Conservation (phyloP, 2,888 invertebrate genomes). For the Zelleria hepariella region DNA sequence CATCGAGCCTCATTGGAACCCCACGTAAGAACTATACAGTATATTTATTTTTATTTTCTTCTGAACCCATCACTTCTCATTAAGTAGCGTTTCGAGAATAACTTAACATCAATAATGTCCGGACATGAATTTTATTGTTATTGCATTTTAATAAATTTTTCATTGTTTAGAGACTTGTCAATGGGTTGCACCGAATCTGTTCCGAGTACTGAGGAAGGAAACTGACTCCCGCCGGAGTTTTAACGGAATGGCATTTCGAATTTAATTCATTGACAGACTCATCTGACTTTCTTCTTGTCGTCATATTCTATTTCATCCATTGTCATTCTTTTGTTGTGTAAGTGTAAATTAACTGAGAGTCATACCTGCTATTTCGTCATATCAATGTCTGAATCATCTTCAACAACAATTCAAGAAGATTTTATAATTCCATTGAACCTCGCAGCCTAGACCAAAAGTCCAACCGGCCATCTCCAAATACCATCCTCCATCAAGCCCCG, state of each 20-base stretch:
- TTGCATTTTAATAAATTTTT: conserved; percentile 68
- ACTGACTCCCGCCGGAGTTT: background rate
- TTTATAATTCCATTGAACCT: no score
- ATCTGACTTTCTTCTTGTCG: no score
- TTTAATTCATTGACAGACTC: background rate
- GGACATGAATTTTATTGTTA: conserved; percentile 71
- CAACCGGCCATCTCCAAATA: background rate
- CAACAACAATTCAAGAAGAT: no score
- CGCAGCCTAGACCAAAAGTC: background rate
- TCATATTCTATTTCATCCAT: no score
- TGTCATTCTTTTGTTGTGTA: no score
- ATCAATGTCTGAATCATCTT: no score
- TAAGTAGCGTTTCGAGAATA: conserved; percentile 71
- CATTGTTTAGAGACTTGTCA: conserved; percentile 52
- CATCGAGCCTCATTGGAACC: conserved; percentile 32
- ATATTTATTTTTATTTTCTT: conserved; percentile 64
- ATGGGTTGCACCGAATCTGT: conserved; percentile 35
- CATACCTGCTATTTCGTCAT: no score
- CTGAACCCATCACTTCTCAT: conserved; percentile 72
- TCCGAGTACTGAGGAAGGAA: conserved; percentile 63
- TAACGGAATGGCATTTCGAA: background rate
- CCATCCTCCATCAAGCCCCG: background rate
- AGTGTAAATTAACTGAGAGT: no score
- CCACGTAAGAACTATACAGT: conserved; percentile 46
- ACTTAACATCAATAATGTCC: conserved; percentile 68